phyloP scores from a whole-genome alignment of 2,113 vertebrate genomes.

The Poeciliopsis turrubarensis region DNA sequence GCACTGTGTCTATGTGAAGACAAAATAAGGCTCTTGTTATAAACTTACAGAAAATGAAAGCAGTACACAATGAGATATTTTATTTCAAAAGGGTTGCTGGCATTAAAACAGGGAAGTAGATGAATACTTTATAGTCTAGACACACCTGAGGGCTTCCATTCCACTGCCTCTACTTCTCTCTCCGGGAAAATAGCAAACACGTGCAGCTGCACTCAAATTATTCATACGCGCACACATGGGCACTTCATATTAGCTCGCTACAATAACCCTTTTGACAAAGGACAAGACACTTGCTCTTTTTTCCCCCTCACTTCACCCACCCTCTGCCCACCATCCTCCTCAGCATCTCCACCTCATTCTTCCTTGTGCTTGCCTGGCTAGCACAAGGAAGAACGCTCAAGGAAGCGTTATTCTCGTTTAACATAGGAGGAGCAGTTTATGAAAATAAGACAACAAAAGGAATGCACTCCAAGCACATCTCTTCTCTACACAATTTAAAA shows the following conservation, averaged over 20 bases:
- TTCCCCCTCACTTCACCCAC: conserved; percentile 6
- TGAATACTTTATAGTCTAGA: conserved; percentile 41
- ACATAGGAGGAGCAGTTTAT: conserved; percentile 31
- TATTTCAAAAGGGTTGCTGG: conserved; percentile 2
- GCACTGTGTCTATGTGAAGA: background rate
- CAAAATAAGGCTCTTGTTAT: background rate
- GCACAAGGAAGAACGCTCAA: too few relatives aligned
- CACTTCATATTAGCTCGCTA: conserved; percentile 68
- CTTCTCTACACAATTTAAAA: conserved; percentile 7
- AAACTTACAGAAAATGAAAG: conserved; percentile 2
- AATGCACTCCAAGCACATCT: conserved; percentile 8
- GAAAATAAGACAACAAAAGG: conserved; percentile 37
- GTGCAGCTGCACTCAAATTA: conserved; percentile 70
- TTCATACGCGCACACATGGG: conserved; percentile 28
- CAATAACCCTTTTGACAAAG: conserved; percentile 65
- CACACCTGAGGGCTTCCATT: conserved; percentile 41
- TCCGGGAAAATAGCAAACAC: conserved; percentile 44
- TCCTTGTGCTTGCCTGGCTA: conserved; percentile 47
- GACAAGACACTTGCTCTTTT: conserved; percentile 65
- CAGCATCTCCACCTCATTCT: conserved; percentile 10
- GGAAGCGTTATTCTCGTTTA: conserved; percentile 49
- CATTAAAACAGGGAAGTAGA: conserved; percentile 26
- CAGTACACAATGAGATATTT: conserved; percentile 11
- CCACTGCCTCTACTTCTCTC: conserved; percentile 26
- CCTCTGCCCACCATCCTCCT: background rate